Evolutionary conservation across 2,888 invertebrate species (phyloP).

Genomic region (Drosophila mayaguana): DNA sequence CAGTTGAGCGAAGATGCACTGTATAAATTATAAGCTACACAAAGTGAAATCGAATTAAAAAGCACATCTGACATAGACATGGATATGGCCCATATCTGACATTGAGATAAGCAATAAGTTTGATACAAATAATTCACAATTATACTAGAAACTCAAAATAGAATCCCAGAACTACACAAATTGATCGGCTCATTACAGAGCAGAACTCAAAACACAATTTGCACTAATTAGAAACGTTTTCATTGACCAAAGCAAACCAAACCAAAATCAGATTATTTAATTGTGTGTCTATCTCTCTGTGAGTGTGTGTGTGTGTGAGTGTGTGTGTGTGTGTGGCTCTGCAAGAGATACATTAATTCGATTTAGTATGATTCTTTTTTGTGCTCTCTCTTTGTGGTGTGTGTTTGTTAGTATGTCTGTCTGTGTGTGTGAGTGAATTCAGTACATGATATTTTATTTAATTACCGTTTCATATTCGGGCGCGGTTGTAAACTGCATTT

Average conservation of each 20-base stretch:
- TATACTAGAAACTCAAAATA: constrained; percentile 29
- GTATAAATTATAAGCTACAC: constrained; percentile 23
- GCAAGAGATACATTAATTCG: constrained; percentile 44
- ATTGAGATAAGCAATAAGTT: constrained; percentile 8
- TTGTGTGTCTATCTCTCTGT: constrained; percentile 19
- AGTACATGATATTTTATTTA: constrained; percentile 65
- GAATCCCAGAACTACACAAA: constrained; percentile 25
- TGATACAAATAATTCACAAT: constrained; percentile 17
- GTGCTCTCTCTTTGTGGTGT: constrained; percentile 22
- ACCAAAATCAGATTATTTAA: constrained; percentile 68
- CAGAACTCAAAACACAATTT: constrained; percentile 65
- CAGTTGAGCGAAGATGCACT: constrained; percentile 19
- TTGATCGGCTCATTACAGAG: constrained; percentile 3
- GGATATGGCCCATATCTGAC: neutral
- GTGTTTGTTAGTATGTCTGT: neutral
- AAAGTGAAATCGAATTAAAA: constrained; percentile 17
- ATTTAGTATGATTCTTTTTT: constrained; percentile 32
- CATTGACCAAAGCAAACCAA: constrained; percentile 58
- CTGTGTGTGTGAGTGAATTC: constrained; percentile 21
- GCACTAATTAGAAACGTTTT: constrained; percentile 70
- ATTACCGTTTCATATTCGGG: constrained; percentile 86
- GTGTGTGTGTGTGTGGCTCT: constrained; percentile 13
- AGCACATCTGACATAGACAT: constrained; percentile 1
- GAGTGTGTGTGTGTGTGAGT: constrained; percentile 5
- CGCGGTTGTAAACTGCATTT: constrained; percentile 85